Conservation (phyloP, 2,888 invertebrate species). For the Dicranocentrus wangi region DNA sequence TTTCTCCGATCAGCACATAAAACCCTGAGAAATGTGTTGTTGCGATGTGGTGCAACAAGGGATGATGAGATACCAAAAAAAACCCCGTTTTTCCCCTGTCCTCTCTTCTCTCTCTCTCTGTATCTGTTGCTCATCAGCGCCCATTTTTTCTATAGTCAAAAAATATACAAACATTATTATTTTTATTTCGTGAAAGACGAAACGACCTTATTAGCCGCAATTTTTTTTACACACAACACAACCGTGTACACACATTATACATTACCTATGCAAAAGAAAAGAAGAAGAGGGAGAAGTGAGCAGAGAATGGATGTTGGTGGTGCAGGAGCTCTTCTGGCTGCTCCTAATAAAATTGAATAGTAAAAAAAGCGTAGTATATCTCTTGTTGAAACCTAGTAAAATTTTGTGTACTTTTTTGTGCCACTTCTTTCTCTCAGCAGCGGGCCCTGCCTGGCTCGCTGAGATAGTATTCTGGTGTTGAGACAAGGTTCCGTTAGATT, state of each 20-base stretch:
- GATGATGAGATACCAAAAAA: no score
- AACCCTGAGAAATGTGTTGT: not conserved
- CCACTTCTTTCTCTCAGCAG: no score
- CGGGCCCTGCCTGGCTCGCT: no score
- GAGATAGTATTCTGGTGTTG: conserved; percentile 9
- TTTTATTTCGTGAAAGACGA: no score
- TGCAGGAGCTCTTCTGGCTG: not conserved
- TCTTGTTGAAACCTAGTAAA: not conserved
- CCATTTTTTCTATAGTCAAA: not conserved
- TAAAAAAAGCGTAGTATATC: not conserved
- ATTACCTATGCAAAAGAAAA: no score
- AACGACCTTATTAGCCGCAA: conserved; percentile 14
- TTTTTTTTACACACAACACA: not conserved
- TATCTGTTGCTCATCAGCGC: not conserved
- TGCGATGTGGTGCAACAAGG: not conserved
- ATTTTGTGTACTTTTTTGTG: not conserved
- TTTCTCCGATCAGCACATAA: no score
- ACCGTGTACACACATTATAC: no score
- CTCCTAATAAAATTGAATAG: conserved; percentile 22
- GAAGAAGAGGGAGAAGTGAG: no score
- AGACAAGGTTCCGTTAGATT: conserved; percentile 57
- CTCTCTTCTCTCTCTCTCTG: not conserved
- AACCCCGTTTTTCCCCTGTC: no score
- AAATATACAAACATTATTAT: not conserved
- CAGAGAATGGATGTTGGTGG: no score